Evolutionary conservation across 2,888 invertebrate species (phyloP).

Genomic region (Lamproptera curius): DNA sequence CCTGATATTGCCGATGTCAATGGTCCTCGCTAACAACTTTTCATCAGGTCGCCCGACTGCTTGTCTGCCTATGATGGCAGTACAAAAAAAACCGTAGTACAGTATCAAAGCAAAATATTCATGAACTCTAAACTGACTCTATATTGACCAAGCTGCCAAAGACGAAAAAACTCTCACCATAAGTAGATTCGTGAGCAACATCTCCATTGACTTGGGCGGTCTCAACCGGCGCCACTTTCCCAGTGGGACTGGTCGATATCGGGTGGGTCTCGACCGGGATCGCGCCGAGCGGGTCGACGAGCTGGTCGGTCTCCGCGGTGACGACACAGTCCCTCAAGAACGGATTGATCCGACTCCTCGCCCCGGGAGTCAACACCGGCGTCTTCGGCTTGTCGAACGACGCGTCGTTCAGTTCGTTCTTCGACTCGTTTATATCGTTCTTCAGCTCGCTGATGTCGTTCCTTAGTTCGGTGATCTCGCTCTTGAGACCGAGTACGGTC

Average conservation of each 20-base stretch:
- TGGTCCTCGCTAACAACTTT: too few relatives aligned
- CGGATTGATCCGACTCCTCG: constrained; percentile 77
- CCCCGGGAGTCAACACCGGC: constrained; percentile 62
- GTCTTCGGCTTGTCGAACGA: constrained; percentile 58
- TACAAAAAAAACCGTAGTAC: too few relatives aligned
- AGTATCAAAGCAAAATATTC: too few relatives aligned
- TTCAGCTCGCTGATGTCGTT: constrained; percentile 68
- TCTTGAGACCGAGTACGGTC: constrained; percentile 61
- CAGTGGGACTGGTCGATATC: constrained; percentile 47
- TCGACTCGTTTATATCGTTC: constrained; percentile 69
- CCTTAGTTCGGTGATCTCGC: constrained; percentile 65
- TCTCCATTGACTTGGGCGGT: constrained; percentile 53
- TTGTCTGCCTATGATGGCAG: too few relatives aligned
- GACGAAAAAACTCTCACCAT: too few relatives aligned
- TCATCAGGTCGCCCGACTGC: too few relatives aligned
- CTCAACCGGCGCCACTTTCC: constrained; percentile 37
- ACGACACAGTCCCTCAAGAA: constrained; percentile 79
- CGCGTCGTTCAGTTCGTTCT: constrained; percentile 65
- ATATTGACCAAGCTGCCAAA: too few relatives aligned
- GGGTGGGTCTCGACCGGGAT: constrained; percentile 61
- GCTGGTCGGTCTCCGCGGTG: constrained; percentile 32
- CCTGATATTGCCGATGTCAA: too few relatives aligned
- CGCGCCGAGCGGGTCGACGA: constrained; percentile 67
- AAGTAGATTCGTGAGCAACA: constrained; percentile 45
- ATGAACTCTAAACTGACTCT: too few relatives aligned